Evolutionary conservation across 2,888 invertebrate genomes (phyloP).

Genomic region (Dasysyrphus tricinctus): DNA sequence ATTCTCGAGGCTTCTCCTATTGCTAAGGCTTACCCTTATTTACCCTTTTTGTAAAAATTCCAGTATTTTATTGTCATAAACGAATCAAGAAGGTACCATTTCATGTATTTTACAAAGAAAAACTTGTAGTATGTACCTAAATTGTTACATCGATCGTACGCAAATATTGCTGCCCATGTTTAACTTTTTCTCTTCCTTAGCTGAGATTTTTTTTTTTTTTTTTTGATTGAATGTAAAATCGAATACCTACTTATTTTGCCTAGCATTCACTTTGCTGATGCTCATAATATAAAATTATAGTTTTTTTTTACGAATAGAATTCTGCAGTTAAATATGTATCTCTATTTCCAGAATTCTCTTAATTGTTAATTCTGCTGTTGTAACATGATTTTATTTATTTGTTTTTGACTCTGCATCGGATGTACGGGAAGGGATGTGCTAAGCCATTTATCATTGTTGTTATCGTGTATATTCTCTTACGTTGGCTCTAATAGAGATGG

Average conservation of each 20-base stretch:
- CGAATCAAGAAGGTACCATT: too few relatives aligned
- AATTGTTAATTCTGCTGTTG: conserved; percentile 45
- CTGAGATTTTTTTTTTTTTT: conserved; percentile 38
- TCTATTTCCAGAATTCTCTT: conserved; percentile 8
- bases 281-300: conserved; percentile 59
- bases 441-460: conserved; percentile 62
- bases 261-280: conserved; percentile 48
- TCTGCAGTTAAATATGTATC: conserved; percentile 57
- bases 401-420: conserved; percentile 12
- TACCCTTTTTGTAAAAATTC: too few relatives aligned
- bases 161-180: conserved; percentile 24
- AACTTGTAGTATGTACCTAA: too few relatives aligned
- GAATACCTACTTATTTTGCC: conserved; percentile 37
- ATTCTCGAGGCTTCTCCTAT: too few relatives aligned
- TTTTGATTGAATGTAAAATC: conserved; percentile 61
- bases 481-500: conserved; percentile 25
- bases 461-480: conserved; percentile 52
- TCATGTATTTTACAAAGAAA: too few relatives aligned
- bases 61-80: too few relatives aligned
- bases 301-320: conserved; percentile 66
- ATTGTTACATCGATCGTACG: not conserved
- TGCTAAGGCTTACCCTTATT: too few relatives aligned
- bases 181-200: conserved; percentile 36
- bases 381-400: conserved; percentile 22
- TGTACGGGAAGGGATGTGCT: not conserved